Evolutionary conservation across 2,888 invertebrate species (phyloP).

Genomic region (Ornithoptera priamus): DNA sequence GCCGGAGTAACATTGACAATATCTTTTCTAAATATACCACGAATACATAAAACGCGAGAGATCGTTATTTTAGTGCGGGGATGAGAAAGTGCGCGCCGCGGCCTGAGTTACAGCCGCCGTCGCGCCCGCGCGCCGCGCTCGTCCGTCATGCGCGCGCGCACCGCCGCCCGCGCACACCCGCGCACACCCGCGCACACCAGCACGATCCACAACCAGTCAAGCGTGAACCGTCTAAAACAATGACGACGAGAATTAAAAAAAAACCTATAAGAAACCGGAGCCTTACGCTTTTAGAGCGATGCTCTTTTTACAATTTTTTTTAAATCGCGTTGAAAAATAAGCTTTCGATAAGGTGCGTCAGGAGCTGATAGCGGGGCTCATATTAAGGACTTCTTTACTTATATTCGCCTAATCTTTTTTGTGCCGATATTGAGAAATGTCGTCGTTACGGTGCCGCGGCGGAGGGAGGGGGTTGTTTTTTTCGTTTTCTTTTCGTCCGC

Average conservation of each 20-base stretch:
- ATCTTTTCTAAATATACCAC: conserved; percentile 70
- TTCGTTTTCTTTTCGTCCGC: conserved; percentile 49
- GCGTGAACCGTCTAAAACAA: conserved; percentile 70
- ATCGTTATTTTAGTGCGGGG: conserved; percentile 71
- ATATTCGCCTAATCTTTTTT: conserved; percentile 46
- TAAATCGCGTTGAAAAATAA: conserved; percentile 36
- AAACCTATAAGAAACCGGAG: conserved; percentile 48
- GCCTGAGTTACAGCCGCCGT: conserved; percentile 69
- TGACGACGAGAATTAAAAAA: conserved; percentile 62
- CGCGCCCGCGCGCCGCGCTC: conserved; percentile 59
- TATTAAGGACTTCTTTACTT: conserved; percentile 40
- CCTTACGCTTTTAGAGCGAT: conserved; percentile 44
- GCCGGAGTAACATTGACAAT: conserved; percentile 64
- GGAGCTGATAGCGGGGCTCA: conserved; percentile 36
- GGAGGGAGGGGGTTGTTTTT: conserved; percentile 32
- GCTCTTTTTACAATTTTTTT: conserved; percentile 34
- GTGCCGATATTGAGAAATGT: conserved; percentile 69
- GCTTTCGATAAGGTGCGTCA: conserved; percentile 43
- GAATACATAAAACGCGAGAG: conserved; percentile 67
- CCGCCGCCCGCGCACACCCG: conserved; percentile 43
- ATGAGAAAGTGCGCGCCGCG: conserved; percentile 74
- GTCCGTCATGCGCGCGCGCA: conserved; percentile 63
- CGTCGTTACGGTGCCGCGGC: conserved; percentile 54
- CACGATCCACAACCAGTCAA: conserved; percentile 42
- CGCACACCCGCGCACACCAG: conserved; percentile 33